Evolutionary conservation across 2,797 vertebrate genomes (phyloP).

Genomic region (Tenualosa thibaudeaui): DNA sequence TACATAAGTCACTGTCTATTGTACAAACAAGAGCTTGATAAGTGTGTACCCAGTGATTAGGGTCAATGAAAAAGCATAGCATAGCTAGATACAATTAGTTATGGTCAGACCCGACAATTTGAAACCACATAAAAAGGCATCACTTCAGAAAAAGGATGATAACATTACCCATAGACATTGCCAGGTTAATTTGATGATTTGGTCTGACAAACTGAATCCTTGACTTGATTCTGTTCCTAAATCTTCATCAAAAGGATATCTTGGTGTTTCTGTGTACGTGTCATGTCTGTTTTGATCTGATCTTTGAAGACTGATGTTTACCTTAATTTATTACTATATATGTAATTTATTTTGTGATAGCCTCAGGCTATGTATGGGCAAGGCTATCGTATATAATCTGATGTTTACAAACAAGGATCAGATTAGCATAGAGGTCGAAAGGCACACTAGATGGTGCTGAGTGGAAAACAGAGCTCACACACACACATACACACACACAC

Average conservation of each 20-base stretch:
- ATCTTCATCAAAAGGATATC: constrained; percentile 6
- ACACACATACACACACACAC: not conserved
- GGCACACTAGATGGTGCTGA: not conserved
- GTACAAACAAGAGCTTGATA: not conserved
- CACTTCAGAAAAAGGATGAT: not conserved
- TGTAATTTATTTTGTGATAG: not conserved
- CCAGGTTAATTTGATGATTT: not conserved
- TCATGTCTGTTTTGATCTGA: not conserved
- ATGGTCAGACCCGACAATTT: not conserved
- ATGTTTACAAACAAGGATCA: not conserved
- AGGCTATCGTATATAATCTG: not conserved
- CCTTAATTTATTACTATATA: not conserved
- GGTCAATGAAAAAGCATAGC: not conserved
- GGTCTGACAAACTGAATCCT: not conserved
- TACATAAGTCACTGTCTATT: not conserved
- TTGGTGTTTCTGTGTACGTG: not conserved
- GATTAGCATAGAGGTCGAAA: not conserved
- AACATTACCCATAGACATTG: not conserved
- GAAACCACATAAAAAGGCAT: constrained; percentile 6
- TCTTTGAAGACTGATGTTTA: not conserved
- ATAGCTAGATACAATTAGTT: not conserved
- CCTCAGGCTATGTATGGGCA: not conserved
- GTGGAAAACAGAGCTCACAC: not conserved
- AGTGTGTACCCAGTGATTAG: not conserved
- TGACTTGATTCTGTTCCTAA: not conserved